These are phyloP conservation scores for Callocephalon fimbriatum DNA, from an alignment of 2,113 vertebrate genomes.

Conservation along the genomic window DNA sequence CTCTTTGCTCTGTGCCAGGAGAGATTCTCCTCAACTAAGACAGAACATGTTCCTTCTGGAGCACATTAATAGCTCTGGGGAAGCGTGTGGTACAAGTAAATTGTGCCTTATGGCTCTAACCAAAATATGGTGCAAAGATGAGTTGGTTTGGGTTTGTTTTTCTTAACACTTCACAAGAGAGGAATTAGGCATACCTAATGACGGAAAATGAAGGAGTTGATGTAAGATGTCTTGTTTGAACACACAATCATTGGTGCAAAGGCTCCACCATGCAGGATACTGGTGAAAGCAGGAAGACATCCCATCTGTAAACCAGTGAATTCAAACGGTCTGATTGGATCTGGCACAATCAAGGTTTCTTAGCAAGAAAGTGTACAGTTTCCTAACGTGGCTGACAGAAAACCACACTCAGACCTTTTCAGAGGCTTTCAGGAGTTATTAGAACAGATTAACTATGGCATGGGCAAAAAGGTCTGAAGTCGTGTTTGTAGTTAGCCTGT, in stretches of 20 bases:
- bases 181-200: neutral
- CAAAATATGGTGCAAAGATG: neutral
- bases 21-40: neutral
- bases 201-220: neutral
- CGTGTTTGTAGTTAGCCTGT: constrained; percentile 71
- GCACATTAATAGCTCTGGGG: neutral
- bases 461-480: constrained; percentile 78
- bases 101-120: neutral
- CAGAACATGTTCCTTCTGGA: neutral
- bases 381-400: constrained; percentile 76
- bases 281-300: neutral
- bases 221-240: neutral
- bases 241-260: neutral
- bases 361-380: constrained; percentile 74
- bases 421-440: constrained; percentile 77
- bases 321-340: constrained; percentile 59
- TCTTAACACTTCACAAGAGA: neutral
- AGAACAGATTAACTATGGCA: constrained; percentile 73
- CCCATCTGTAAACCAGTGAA: neutral
- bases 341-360: constrained; percentile 79
- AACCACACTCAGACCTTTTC: constrained; percentile 79
- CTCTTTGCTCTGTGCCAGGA: neutral
- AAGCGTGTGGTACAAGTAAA: neutral
- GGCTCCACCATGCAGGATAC: neutral
- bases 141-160: neutral